A percentile compares a stretch with the other conserved stretches of the same genome.
Conservation (phyloP, 1,140 invertebrate species). For the Drosophila takahashii region DNA sequence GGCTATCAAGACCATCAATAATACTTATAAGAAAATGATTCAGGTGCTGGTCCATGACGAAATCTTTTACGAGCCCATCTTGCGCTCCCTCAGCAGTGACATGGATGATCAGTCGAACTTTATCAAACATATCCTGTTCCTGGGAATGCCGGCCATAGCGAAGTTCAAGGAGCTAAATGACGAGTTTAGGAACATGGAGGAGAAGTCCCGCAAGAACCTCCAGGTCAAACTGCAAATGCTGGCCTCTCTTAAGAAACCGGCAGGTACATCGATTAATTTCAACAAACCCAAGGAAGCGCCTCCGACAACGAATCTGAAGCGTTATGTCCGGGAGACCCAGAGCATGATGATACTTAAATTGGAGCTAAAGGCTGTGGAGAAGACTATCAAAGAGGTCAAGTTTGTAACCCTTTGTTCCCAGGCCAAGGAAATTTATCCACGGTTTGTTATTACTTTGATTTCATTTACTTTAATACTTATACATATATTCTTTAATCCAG, state of each 20-base stretch:
- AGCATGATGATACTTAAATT: conserved; percentile 74
- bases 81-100: conserved; percentile 68
- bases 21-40: conserved; percentile 77
- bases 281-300: conserved; percentile 29
- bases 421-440: conserved; percentile 76
- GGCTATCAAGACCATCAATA: conserved; percentile 78
- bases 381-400: conserved; percentile 74
- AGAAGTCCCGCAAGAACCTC: conserved; percentile 65
- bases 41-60: conserved; percentile 75
- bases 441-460: conserved; percentile 28
- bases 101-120: conserved; percentile 81
- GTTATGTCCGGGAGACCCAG: conserved; percentile 76
- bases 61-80: conserved; percentile 80
- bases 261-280: not conserved
- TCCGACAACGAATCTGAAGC: conserved; percentile 46
- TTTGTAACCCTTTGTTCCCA: conserved; percentile 72
- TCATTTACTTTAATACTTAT: not conserved
- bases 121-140: conserved; percentile 76
- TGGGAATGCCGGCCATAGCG: conserved; percentile 76
- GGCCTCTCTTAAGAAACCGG: conserved; percentile 28
- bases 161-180: conserved; percentile 71
- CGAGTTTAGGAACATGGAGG: conserved; percentile 59
- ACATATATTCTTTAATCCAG: conserved; percentile 20
- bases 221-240: conserved; percentile 67
- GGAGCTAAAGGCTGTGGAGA: conserved; percentile 69